Conservation (phyloP, 2,113 vertebrate species). For the Malurus melanocephalus region DNA sequence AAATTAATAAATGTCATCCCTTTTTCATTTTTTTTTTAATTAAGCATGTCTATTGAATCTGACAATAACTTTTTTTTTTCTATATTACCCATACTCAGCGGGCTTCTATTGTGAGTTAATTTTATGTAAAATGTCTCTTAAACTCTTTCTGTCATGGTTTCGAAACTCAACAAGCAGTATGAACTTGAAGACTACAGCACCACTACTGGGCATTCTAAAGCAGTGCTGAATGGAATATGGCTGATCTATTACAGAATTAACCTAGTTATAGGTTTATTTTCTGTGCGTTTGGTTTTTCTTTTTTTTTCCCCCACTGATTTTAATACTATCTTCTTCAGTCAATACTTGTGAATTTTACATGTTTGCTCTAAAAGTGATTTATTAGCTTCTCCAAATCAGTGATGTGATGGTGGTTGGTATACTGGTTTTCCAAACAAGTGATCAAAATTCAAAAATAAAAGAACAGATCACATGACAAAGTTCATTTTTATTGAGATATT, state of each 20-base stretch:
- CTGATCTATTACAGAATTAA: background rate
- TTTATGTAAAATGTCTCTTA: background rate
- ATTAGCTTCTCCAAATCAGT: background rate
- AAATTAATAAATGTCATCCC: background rate
- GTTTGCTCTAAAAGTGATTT: background rate
- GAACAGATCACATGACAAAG: background rate
- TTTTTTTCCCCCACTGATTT: background rate
- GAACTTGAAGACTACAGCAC: background rate
- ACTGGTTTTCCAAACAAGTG: background rate
- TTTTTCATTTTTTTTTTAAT: background rate
- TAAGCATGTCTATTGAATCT: background rate
- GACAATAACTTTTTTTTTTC: background rate
- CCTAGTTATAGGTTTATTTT: background rate
- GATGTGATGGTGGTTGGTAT: background rate
- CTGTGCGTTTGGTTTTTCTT: background rate
- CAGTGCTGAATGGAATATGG: background rate
- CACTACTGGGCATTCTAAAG: background rate
- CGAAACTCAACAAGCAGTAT: background rate
- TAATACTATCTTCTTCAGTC: background rate
- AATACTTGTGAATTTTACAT: background rate
- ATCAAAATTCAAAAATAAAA: background rate
- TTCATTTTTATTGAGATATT: background rate
- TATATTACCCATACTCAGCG: background rate
- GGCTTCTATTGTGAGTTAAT: background rate
- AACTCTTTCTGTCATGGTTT: background rate